phyloP scores from a whole-genome alignment of 2,888 invertebrate species.

The Zhuqinia jingwanae region DNA sequence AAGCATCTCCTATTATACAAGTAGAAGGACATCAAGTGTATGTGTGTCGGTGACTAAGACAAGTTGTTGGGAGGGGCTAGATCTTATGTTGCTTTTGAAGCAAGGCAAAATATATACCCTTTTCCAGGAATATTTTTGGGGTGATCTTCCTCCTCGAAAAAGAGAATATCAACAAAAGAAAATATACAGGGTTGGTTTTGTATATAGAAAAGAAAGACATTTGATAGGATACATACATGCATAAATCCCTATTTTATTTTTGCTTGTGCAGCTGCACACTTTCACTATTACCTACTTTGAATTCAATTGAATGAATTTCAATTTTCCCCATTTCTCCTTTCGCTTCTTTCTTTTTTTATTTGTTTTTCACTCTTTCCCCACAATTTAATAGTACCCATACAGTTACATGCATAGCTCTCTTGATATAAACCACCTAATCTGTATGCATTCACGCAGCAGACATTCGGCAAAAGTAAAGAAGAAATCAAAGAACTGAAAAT shows the following conservation, averaged over 20 bases:
- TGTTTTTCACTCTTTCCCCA: constrained; percentile 23
- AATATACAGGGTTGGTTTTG: neutral
- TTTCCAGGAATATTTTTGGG: constrained; percentile 29
- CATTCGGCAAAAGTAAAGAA: constrained; percentile 27
- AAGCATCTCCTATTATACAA: neutral
- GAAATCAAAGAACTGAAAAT: constrained; percentile 58
- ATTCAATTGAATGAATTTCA: constrained; percentile 72
- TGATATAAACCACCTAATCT: constrained; percentile 42
- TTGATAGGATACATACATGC: too few species aligned
- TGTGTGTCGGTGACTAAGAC: constrained; percentile 69
- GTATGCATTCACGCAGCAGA: constrained; percentile 42
- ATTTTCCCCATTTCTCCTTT: constrained; percentile 38
- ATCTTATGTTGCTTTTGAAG: neutral
- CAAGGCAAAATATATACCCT: constrained; percentile 1
- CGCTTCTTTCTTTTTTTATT: too few species aligned
- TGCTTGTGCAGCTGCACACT: neutral
- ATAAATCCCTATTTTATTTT: neutral
- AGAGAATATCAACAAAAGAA: neutral
- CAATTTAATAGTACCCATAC: neutral
- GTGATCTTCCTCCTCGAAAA: too few species aligned
- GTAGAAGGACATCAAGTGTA: constrained; percentile 18
- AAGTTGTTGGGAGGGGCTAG: constrained; percentile 67
- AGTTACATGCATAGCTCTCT: too few species aligned
- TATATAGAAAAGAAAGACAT: too few species aligned
- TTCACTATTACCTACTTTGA: constrained; percentile 31